Percentiles rank a stretch among this genome's conserved stretches.
Evolutionary conservation across 2,113 vertebrate species (phyloP).

Genomic region (Ptilorrhoa leucosticta): DNA sequence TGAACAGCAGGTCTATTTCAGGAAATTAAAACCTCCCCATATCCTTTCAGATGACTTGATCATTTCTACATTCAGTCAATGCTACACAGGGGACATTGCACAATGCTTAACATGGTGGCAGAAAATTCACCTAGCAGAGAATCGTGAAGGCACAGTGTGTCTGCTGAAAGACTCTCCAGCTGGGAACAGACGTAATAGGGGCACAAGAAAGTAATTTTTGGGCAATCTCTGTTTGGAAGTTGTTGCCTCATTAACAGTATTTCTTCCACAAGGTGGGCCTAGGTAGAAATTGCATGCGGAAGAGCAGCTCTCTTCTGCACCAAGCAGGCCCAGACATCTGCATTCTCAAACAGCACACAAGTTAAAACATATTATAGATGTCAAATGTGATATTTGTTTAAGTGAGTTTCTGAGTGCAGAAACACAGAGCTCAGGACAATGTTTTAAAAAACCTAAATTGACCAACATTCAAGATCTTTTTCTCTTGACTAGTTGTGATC

Average conservation of each 20-base stretch:
- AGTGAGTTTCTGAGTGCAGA: neutral
- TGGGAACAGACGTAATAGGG: slow-evolving; percentile 31
- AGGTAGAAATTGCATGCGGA: neutral
- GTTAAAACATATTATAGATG: neutral
- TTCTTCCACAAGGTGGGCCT: neutral
- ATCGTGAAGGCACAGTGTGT: neutral
- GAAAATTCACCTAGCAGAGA: slow-evolving; percentile 54
- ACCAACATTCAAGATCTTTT: neutral
- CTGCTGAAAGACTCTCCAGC: slow-evolving; percentile 19
- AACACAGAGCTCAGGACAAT: neutral
- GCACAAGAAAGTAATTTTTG: slow-evolving; percentile 36
- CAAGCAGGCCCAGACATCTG: neutral
- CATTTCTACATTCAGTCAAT: slow-evolving; percentile 56
- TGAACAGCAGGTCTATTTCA: slow-evolving; percentile 66
- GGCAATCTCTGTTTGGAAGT: slow-evolving; percentile 7
- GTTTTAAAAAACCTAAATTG: neutral
- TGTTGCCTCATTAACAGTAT: neutral
- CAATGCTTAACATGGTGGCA: slow-evolving; percentile 22
- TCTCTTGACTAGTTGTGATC: neutral
- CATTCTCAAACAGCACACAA: neutral
- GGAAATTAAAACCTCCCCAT: slow-evolving; percentile 59
- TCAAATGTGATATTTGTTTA: neutral
- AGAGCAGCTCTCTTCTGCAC: neutral
- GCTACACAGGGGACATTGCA: slow-evolving; percentile 56
- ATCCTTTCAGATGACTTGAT: slow-evolving; percentile 64